Evolutionary conservation across 2,797 vertebrate genomes (phyloP), one percentile per base, ranked within the genome.

Genomic region (Apogon hyalosoma): DNA sequence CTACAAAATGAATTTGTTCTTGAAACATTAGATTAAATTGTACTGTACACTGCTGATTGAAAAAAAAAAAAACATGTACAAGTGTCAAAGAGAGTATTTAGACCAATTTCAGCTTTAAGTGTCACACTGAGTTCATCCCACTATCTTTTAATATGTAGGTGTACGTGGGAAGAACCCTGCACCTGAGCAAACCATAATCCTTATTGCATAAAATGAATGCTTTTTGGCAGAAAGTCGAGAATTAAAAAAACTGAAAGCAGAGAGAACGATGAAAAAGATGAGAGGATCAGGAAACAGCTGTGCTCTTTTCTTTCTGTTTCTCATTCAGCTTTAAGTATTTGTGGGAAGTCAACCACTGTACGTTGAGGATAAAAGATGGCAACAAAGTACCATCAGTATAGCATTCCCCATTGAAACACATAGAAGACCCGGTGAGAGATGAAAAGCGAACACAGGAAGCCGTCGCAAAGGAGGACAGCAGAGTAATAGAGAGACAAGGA

Each of bases 371-470:
- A 45, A 53, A 48, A 49, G 57, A 74, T 31, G 56, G 42, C 58
- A 65, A 61, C 14, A 53, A 56, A 59, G 56, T 12, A 65, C 50
- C 55, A 64, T 11, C 41, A 56, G 57, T 55, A 68, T 31, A 63
- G 72, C 61, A 19, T 39, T 19, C 51, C 48, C 28, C 47, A 69
- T 79, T 80, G 24, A 28, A 28, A 66, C 21, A 39, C 21, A 40
- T 49, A 66, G 40, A 55, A 63, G 57, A 80, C 49, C 61, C 79
- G 70, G 89, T 65, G 74, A 71, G 66, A 84, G 62, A 82, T 73
- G 76, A 87, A 76, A 78, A 58, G 59, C 8, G 2, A 71, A 75
- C 69, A 71, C 36, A 36, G 50, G 69, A 68, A 55, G 39, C 56
- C 64, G 76, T 73, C 71, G 69, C 52, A 81, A 72, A 84, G 54